Conservation (phyloP, 2,797 vertebrate species). For the Paedocypris micromegethes region DNA sequence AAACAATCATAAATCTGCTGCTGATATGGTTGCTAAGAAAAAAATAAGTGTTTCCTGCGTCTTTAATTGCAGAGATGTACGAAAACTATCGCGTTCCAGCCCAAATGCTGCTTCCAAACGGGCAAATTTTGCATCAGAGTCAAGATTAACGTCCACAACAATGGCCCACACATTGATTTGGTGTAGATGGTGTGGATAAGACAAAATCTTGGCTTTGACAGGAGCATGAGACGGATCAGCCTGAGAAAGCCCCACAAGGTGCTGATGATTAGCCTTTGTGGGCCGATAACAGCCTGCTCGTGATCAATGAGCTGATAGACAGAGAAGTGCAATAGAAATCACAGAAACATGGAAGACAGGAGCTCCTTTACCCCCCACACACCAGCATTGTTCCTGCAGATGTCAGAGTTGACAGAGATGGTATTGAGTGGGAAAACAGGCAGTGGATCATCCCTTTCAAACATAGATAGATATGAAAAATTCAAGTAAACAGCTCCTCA, state of each 20-base stretch:
- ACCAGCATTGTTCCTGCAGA: slow-evolving; percentile 5
- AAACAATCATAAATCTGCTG: no score
- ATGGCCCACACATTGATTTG: slow-evolving; percentile 61
- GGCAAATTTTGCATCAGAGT: slow-evolving; percentile 34
- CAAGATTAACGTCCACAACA: slow-evolving; percentile 64
- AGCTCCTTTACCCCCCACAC: slow-evolving; percentile 10
- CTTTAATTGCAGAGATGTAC: no score
- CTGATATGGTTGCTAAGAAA: no score
- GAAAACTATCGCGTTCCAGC: no score
- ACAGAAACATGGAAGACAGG: slow-evolving; percentile 6
- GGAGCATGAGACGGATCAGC: slow-evolving; percentile 63
- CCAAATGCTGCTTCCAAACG: no score
- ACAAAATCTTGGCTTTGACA: slow-evolving; percentile 67
- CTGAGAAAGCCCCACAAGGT: slow-evolving; percentile 64
- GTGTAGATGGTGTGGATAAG: slow-evolving; percentile 66
- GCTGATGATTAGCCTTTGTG: slow-evolving; percentile 67
- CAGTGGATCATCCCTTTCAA: slow-evolving; percentile 30
- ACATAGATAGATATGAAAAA: slow-evolving; percentile 36
- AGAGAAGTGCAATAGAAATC: slow-evolving; percentile 53
- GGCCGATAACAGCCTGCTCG: slow-evolving; percentile 64
- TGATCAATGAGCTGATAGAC: slow-evolving; percentile 64
- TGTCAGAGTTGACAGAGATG: slow-evolving; percentile 11
- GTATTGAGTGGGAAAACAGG: slow-evolving; percentile 22
- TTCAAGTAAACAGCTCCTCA: slow-evolving; percentile 20
- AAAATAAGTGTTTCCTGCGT: no score